These are phyloP conservation scores for Mesorhabditis sp. DNA, from an alignment of 2,888 invertebrate species.

Conservation along the genomic window DNA sequence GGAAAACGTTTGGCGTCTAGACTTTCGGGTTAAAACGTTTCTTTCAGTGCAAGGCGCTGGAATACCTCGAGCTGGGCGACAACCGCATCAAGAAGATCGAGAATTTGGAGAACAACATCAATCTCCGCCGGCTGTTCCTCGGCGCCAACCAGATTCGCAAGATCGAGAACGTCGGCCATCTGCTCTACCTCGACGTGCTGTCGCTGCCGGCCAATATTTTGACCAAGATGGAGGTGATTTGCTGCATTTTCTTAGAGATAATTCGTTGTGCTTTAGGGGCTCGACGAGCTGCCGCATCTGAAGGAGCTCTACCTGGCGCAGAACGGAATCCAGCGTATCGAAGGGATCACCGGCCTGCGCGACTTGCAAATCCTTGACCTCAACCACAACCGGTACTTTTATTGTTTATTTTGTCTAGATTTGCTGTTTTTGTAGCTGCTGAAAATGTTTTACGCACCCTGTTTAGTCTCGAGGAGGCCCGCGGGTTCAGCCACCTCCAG, in stretches of 20 bases:
- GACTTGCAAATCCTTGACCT: slow-evolving; percentile 45
- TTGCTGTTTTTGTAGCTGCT: slow-evolving; percentile 7
- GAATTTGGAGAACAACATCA: slow-evolving; percentile 29
- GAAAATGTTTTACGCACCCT: background rate
- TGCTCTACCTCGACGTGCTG: slow-evolving; percentile 32
- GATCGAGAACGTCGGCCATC: slow-evolving; percentile 35
- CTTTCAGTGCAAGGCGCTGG: slow-evolving; percentile 66
- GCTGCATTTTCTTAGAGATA: background rate
- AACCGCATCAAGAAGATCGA: slow-evolving; percentile 71
- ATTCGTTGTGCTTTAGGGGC: slow-evolving; percentile 67
- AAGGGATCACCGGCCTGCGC: slow-evolving; percentile 68
- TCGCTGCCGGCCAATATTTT: slow-evolving; percentile 41
- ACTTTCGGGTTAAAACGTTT: background rate
- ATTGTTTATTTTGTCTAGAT: background rate
- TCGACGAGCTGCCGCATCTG: slow-evolving; percentile 72
- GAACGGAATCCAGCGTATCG: slow-evolving; percentile 78
- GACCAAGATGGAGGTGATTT: slow-evolving; percentile 24
- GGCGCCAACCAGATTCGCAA: slow-evolving; percentile 91
- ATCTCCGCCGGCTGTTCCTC: slow-evolving; percentile 68
- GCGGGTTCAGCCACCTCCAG: slow-evolving; percentile 35
- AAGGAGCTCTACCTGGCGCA: slow-evolving; percentile 87
- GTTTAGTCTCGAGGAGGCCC: slow-evolving; percentile 16
- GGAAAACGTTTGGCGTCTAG: slow-evolving; percentile 63
- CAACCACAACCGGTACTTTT: slow-evolving; percentile 42
- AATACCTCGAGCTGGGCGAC: slow-evolving; percentile 85